These are phyloP conservation scores for Ciconia stormi DNA, from an alignment of 2,113 vertebrate genomes.

Conservation along the genomic window DNA sequence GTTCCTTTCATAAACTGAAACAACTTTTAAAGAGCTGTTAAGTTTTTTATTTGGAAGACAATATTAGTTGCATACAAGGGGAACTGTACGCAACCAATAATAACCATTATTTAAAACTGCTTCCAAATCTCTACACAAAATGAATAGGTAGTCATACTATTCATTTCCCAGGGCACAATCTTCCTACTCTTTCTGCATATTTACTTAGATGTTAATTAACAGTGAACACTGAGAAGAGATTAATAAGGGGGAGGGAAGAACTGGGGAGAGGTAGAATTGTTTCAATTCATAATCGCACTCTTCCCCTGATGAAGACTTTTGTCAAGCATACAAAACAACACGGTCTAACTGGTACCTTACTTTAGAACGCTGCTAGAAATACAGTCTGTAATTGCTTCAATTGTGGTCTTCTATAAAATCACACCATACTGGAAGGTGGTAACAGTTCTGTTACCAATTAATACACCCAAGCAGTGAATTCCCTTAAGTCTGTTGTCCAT, in stretches of 20 bases:
- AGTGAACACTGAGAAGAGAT: background rate
- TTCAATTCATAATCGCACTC: background rate
- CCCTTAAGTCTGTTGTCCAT: background rate
- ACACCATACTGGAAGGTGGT: background rate
- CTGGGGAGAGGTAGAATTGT: background rate
- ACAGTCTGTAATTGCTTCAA: background rate
- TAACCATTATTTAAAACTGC: background rate
- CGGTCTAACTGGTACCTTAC: background rate
- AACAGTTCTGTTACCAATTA: background rate
- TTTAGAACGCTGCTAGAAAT: background rate
- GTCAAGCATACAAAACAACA: background rate
- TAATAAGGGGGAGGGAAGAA: background rate
- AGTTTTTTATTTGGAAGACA: background rate
- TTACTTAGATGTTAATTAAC: background rate
- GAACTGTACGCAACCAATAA: background rate
- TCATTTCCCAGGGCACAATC: background rate
- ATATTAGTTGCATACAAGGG: background rate
- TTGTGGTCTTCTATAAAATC: background rate
- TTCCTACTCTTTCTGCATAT: background rate
- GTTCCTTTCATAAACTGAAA: background rate
- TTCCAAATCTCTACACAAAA: background rate
- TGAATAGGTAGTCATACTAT: background rate
- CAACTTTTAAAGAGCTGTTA: background rate
- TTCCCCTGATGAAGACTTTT: background rate
- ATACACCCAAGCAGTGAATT: background rate